A percentile compares a stretch with the other conserved stretches of the same genome.
Conservation (phyloP, 1,140 invertebrate species). For the Plodia interpunctella region DNA sequence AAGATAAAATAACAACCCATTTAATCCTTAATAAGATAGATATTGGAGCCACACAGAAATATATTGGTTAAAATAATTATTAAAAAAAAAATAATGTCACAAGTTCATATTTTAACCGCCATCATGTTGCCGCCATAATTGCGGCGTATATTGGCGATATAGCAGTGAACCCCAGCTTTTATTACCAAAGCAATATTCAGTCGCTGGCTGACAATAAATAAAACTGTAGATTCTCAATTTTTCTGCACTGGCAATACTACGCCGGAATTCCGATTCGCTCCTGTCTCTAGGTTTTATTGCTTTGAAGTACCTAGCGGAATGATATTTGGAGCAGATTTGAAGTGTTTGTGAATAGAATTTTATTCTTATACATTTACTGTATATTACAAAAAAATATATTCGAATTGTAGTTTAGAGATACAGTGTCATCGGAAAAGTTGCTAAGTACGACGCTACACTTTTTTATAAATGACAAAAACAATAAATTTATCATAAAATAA, state of each 20-base stretch:
- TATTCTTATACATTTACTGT: too few species aligned
- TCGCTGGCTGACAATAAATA: conserved; percentile 1
- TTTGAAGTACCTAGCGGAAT: not conserved
- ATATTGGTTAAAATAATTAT: too few species aligned
- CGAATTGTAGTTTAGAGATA: too few species aligned
- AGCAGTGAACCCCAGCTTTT: not conserved
- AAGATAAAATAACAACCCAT: too few species aligned
- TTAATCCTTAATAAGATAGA: too few species aligned
- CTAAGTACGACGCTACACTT: too few species aligned
- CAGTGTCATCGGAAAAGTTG: too few species aligned
- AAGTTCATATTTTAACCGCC: conserved; percentile 11
- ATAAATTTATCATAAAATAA: too few species aligned
- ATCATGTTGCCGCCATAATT: conserved; percentile 13
- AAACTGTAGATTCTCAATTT: not conserved
- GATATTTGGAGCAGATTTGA: not conserved
- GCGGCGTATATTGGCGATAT: conserved; percentile 6
- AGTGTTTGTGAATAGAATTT: not conserved
- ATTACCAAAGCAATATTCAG: conserved; percentile 1
- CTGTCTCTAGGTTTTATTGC: not conserved
- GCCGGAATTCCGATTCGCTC: not conserved
- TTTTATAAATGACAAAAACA: too few species aligned
- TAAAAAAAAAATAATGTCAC: too few species aligned
- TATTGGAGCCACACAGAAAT: too few species aligned
- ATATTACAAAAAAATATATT: too few species aligned
- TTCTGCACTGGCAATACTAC: not conserved